These are phyloP conservation scores for Atlantisia rogersi DNA, from an alignment of 2,113 vertebrate genomes.

Conservation along the genomic window DNA sequence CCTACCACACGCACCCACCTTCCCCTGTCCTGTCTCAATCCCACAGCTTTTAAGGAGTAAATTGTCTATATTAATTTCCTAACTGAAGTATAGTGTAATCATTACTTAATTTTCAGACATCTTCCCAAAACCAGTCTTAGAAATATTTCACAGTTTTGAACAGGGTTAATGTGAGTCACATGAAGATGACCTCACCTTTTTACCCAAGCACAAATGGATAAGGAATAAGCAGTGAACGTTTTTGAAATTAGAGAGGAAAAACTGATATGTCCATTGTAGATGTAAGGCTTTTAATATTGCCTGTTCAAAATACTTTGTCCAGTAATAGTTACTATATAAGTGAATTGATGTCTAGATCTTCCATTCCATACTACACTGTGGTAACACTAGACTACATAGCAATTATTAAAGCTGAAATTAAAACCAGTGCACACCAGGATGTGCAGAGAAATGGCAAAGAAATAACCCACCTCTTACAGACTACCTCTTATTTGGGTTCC, in stretches of 20 bases:
- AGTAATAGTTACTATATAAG: neutral
- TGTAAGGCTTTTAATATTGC: neutral
- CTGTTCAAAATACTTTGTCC: neutral
- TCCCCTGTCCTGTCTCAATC: fast-evolving
- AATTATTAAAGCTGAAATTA: neutral
- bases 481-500: neutral
- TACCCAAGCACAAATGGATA: neutral
- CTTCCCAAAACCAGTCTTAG: neutral
- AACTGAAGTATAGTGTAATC: neutral
- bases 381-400: neutral
- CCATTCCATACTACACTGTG: neutral
- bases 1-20: no score
- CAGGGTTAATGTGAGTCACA: neutral
- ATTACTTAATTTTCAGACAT: neutral
- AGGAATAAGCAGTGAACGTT: neutral
- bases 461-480: neutral
- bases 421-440: neutral
- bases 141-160: neutral
- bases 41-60: neutral
- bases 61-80: neutral
- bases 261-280: neutral
- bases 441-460: neutral
- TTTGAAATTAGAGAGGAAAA: neutral
- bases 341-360: neutral
- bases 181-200: neutral